phyloP scores from a whole-genome alignment of 2,113 vertebrate species.

The Forbesichthys agassizii region DNA sequence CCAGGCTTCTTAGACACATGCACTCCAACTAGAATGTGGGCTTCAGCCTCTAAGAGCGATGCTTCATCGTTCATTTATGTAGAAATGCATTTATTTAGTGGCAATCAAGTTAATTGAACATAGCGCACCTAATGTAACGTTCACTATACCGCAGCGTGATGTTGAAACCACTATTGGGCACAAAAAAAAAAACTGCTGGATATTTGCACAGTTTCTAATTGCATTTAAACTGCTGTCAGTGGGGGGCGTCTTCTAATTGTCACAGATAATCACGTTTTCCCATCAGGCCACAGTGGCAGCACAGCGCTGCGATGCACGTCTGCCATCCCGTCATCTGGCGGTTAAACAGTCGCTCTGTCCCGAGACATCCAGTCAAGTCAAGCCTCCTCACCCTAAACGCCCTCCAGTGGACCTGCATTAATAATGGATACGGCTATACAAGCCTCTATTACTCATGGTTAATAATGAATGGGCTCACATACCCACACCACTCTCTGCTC shows the following conservation, averaged over 20 bases:
- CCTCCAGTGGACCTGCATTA: slow-evolving; percentile 54
- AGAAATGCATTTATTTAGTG: not conserved
- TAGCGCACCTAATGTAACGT: not conserved
- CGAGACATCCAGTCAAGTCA: slow-evolving; percentile 62
- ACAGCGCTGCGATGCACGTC: not conserved
- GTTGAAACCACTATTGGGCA: not conserved
- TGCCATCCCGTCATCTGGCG: not conserved
- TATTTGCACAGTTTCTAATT: not conserved
- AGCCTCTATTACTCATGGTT: slow-evolving; percentile 68
- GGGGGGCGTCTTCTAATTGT: not conserved
- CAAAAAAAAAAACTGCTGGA: not conserved
- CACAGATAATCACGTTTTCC: not conserved
- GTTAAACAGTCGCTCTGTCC: slow-evolving; percentile 53
- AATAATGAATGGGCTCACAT: slow-evolving; percentile 61
- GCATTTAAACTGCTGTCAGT: not conserved
- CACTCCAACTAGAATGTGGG: too few relatives aligned
- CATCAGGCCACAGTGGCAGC: not conserved
- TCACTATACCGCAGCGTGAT: not conserved
- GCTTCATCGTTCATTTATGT: too few relatives aligned
- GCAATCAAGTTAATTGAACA: not conserved
- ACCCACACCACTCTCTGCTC: slow-evolving; percentile 38
- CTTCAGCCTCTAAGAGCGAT: too few relatives aligned
- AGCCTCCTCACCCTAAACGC: slow-evolving; percentile 66
- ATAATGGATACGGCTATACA: slow-evolving; percentile 68
- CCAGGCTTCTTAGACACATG: too few relatives aligned